A percentile compares a stretch with the other conserved stretches of the same genome.
Evolutionary conservation across 2,888 invertebrate genomes (phyloP).

Genomic region (Eremobia ochroleuca): DNA sequence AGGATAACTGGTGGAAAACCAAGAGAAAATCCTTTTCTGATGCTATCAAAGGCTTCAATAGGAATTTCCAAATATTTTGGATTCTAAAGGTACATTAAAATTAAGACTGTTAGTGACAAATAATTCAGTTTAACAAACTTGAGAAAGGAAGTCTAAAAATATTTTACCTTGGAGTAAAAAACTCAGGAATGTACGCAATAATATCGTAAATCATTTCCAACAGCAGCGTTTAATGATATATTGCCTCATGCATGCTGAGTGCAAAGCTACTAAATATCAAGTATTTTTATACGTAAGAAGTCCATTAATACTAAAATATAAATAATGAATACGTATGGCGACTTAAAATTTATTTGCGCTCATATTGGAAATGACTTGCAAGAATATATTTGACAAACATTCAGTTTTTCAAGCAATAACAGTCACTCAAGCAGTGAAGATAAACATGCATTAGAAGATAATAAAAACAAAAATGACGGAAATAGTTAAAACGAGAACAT

Average conservation of each 20-base stretch:
- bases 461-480: not conserved
- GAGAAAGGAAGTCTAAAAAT: not conserved
- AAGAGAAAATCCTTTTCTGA: not conserved
- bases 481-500: constrained; percentile 4
- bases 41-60: not conserved
- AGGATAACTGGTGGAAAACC: not conserved
- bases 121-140: not conserved
- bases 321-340: constrained; percentile 28
- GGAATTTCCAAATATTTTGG: not conserved
- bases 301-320: constrained; percentile 37
- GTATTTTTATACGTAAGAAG: constrained; percentile 28
- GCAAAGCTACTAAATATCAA: constrained; percentile 30
- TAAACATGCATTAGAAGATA: constrained; percentile 35
- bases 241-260: constrained; percentile 38
- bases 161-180: constrained; percentile 3
- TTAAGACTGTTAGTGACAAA: not conserved
- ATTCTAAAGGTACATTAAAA: not conserved
- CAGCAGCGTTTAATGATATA: constrained; percentile 32
- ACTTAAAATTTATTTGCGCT: constrained; percentile 11
- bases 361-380: constrained; percentile 40
- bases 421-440: constrained; percentile 14
- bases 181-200: constrained; percentile 13
- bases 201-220: constrained; percentile 58
- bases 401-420: constrained; percentile 13
- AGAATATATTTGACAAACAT: not conserved